Evolutionary conservation across 1,140 invertebrate genomes (phyloP), one percentile per base, ranked within the genome.

Genomic region (Pachyrhynchus sulphureomaculatus): DNA sequence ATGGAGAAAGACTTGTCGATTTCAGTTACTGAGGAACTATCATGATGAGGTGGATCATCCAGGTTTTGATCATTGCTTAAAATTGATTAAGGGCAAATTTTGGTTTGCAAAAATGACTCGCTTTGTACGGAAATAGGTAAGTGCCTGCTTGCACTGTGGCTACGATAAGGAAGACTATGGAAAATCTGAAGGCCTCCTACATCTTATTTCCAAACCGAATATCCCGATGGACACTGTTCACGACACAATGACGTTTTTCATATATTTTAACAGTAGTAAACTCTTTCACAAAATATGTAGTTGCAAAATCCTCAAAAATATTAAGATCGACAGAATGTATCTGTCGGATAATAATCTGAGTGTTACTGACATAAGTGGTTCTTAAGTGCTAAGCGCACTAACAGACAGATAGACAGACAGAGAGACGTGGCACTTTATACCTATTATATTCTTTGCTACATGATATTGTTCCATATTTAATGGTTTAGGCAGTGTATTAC

Each of bases 11-110:
- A 56, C 67, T 68, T 48, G 23, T 0, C 47, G 72, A 2, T 68
- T 68, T 55, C 56, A 71, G 29, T 58, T 75, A 2, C 42, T 72
- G 0, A 59, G 66, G 33, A 52, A 68, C 6, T 72, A 64, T 33
- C 73, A 76, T 45, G 69, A 76, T 23, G 73, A 76, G 8, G 63
- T 66, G 6, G 68, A 72, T 8, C 72, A 72, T 62, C 53, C 66
- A 17, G 69, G 65, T 6, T 41, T 62, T 4, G 65, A 68, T 12
- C n/a, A n/a, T n/a, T n/a, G n/a, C n/a, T 74, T 67, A 41, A 71
- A 68, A 0, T 45, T 72, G 8, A 36, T 63, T 4, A 52, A 69
- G 12, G 51, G 55, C 26, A 32, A 68, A 24, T 74, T 72, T 58
- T 72, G 69, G 67, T 75, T 75, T 48, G 64, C 65, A 0, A 42